These are phyloP conservation scores for Wiebesia pumilae DNA, from an alignment of 1,140 invertebrate species.

Conservation along the genomic window DNA sequence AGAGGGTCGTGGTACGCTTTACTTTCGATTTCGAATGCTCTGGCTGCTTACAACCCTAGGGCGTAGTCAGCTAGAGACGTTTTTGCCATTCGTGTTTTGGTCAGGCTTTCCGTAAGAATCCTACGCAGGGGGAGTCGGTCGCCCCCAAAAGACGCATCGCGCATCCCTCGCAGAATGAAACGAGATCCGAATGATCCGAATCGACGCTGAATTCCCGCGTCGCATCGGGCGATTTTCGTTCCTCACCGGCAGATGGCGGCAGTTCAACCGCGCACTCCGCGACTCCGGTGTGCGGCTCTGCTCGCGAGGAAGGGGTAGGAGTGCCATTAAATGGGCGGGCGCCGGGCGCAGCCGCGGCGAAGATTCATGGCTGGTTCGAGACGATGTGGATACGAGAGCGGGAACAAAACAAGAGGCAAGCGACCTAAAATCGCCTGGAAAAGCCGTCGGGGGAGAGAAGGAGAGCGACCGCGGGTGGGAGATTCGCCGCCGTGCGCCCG, in stretches of 20 bases:
- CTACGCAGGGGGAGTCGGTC: too few species aligned
- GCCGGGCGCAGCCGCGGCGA: conserved; percentile 64
- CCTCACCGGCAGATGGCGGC: conserved; percentile 25
- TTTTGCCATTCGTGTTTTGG: too few species aligned
- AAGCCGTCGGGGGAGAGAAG: background rate
- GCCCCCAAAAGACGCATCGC: too few species aligned
- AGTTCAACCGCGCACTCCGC: conserved; percentile 7
- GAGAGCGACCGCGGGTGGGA: conserved; percentile 34
- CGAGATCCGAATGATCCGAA: background rate
- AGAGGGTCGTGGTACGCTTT: too few species aligned
- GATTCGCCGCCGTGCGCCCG: background rate
- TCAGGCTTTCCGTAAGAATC: too few species aligned
- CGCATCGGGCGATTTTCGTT: background rate
- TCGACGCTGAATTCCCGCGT: background rate
- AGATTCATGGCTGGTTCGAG: conserved; percentile 73
- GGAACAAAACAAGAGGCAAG: conserved; percentile 50
- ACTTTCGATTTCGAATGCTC: too few species aligned
- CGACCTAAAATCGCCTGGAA: conserved; percentile 14
- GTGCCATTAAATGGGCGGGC: conserved; percentile 74
- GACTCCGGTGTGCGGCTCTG: background rate
- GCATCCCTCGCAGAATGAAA: too few species aligned
- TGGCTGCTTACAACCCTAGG: too few species aligned
- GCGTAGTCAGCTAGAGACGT: too few species aligned
- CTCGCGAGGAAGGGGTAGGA: conserved; percentile 57
- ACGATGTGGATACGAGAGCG: conserved; percentile 5